Evolutionary conservation across 2,888 invertebrate species (phyloP).

Genomic region (Limulus polyphemus): DNA sequence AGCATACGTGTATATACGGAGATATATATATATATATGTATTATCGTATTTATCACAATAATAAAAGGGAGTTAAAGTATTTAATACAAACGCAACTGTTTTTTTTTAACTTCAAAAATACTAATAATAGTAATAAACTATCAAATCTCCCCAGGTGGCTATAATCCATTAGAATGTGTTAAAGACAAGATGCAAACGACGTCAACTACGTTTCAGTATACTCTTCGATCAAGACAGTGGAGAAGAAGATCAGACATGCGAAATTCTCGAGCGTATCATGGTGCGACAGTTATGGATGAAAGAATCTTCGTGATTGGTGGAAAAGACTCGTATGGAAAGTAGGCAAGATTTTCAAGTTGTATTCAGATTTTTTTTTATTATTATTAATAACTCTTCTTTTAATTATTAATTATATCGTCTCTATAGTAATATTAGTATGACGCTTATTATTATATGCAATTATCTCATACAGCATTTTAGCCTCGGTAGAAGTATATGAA

Average conservation of each 20-base stretch:
- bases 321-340: constrained; percentile 15
- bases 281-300: constrained; percentile 10
- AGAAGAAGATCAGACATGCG: constrained; percentile 15
- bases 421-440: too few relatives aligned
- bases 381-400: too few relatives aligned
- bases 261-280: constrained; percentile 15
- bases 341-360: not conserved
- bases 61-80: too few relatives aligned
- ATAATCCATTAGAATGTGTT: constrained; percentile 9
- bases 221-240: constrained; percentile 14
- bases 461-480: constrained; percentile 5
- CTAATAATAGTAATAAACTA: too few relatives aligned
- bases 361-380: too few relatives aligned
- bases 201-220: constrained; percentile 7
- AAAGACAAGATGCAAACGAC: constrained; percentile 11
- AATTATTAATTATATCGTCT: too few relatives aligned
- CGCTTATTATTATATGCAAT: too few relatives aligned
- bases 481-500: constrained; percentile 15
- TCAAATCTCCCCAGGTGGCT: constrained; percentile 8
- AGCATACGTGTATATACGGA: too few relatives aligned
- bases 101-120: too few relatives aligned
- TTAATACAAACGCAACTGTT: too few relatives aligned
- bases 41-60: too few relatives aligned
- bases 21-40: too few relatives aligned
- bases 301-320: constrained; percentile 17